Evolutionary conservation across 2,113 vertebrate species (phyloP).

Genomic region (Gymnocephalus cernua): DNA sequence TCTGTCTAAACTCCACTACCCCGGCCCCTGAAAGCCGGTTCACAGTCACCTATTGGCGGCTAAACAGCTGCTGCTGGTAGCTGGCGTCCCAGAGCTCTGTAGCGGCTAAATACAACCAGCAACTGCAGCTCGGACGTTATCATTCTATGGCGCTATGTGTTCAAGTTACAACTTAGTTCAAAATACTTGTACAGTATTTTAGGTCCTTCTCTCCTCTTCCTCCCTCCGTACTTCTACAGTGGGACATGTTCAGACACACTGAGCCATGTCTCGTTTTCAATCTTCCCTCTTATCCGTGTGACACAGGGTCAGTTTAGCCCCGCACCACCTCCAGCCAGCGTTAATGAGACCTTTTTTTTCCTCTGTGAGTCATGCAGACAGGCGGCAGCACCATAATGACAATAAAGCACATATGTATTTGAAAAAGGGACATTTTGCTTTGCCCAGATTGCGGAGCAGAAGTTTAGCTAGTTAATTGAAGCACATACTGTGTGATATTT

Average conservation of each 20-base stretch:
- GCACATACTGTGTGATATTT: conserved; percentile 46
- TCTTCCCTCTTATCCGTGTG: neutral
- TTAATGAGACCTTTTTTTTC: conserved; percentile 34
- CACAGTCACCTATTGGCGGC: too few relatives aligned
- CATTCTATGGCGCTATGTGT: too few relatives aligned
- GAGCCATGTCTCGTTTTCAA: neutral
- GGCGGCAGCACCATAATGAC: conserved; percentile 22
- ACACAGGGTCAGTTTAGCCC: conserved; percentile 2
- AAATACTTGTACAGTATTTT: too few relatives aligned
- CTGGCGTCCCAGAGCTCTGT: too few relatives aligned
- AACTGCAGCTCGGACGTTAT: too few relatives aligned
- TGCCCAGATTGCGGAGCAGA: conserved; percentile 36
- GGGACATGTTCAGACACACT: neutral
- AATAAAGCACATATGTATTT: conserved; percentile 21
- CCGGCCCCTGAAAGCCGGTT: too few relatives aligned
- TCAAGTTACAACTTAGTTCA: too few relatives aligned
- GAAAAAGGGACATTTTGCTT: conserved; percentile 26
- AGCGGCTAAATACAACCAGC: too few relatives aligned
- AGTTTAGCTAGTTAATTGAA: conserved; percentile 26
- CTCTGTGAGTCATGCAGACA: conserved; percentile 12
- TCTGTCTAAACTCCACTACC: too few relatives aligned
- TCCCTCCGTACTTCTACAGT: neutral
- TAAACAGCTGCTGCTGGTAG: too few relatives aligned
- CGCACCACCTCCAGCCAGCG: conserved; percentile 15
- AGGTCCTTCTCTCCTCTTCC: neutral